Conservation (phyloP, 2,113 vertebrate genomes). For the Mobula hypostoma region DNA sequence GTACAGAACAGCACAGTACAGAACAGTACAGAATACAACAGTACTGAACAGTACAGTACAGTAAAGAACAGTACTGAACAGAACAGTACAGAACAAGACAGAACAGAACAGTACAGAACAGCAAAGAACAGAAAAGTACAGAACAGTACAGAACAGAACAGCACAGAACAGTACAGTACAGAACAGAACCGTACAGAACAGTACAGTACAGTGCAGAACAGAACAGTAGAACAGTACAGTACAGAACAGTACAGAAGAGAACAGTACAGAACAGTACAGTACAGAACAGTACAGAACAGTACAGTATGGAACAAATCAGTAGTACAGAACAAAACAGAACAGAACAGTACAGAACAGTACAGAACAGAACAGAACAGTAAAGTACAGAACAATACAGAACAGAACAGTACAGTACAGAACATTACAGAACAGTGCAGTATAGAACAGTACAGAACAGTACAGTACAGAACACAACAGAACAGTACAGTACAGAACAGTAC, state of each 20-base stretch:
- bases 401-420: too few relatives aligned
- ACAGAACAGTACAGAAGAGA: not conserved
- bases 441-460: not conserved
- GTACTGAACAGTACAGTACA: not conserved
- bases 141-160: not conserved
- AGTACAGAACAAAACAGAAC: not conserved
- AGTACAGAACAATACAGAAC: not conserved
- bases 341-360: not conserved
- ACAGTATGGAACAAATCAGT: not conserved
- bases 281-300: not conserved
- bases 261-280: not conserved
- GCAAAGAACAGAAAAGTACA: not conserved
- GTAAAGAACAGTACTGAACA: not conserved
- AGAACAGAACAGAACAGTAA: not conserved
- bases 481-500: not conserved
- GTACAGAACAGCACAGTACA: too few relatives aligned
- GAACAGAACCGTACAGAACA: not conserved
- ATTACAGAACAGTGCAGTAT: too few relatives aligned
- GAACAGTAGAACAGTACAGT: not conserved
- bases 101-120: not conserved
- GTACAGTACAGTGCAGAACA: not conserved
- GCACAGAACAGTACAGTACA: too few relatives aligned
- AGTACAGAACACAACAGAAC: not conserved
- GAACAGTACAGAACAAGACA: not conserved
- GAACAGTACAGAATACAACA: too few relatives aligned